These are phyloP conservation scores for Temnothorax rugatulus DNA, from an alignment of 2,888 invertebrate species.

Conservation along the genomic window DNA sequence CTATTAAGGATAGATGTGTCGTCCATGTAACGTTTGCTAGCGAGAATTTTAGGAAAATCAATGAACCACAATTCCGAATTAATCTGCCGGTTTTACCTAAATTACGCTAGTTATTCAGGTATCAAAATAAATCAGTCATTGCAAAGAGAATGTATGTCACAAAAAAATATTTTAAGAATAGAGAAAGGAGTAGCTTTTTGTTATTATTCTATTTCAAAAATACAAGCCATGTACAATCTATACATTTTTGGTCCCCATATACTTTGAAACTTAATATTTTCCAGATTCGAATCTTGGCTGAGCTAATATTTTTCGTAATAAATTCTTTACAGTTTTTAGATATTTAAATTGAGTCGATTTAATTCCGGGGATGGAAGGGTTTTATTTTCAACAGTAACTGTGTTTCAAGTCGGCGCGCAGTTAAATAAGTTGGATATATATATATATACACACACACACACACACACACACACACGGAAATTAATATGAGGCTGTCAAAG, in stretches of 20 bases:
- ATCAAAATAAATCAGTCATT: neutral
- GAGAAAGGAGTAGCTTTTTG: neutral
- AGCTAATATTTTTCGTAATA: too few relatives aligned
- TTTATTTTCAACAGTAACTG: too few relatives aligned
- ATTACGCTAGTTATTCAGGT: neutral
- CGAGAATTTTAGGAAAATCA: neutral
- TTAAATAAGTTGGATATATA: neutral
- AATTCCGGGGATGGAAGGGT: too few relatives aligned
- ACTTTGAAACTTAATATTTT: neutral
- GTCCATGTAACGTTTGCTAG: neutral
- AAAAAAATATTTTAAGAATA: conserved; percentile 6
- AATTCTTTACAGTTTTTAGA: too few relatives aligned
- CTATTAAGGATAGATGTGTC: conserved; percentile 2
- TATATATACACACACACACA: too few relatives aligned
- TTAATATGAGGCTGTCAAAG: too few relatives aligned
- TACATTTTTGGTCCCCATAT: neutral
- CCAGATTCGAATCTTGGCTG: too few relatives aligned
- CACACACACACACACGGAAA: too few relatives aligned
- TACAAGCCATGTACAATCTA: neutral
- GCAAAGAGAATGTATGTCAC: neutral
- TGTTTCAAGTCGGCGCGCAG: too few relatives aligned
- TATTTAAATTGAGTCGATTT: too few relatives aligned
- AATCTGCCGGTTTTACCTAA: neutral
- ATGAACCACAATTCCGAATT: neutral
- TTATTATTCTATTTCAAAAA: neutral